These are phyloP conservation scores for Sinodicranocentrus sp. DNA, from an alignment of 2,888 invertebrate genomes.

Conservation along the genomic window DNA sequence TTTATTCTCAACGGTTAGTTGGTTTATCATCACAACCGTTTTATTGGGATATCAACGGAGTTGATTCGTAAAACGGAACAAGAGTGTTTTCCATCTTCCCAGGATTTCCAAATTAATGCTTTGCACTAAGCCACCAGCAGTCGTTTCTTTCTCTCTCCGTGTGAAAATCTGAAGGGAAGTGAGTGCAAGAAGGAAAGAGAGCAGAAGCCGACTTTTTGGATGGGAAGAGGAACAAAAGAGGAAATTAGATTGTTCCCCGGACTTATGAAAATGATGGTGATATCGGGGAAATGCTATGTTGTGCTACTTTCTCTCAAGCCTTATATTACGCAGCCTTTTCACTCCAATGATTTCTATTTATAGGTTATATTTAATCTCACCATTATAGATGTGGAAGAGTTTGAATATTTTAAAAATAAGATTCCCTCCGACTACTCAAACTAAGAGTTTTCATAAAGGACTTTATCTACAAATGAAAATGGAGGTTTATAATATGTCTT, in stretches of 20 bases:
- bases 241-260: conserved; percentile 45
- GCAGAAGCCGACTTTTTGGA: neutral
- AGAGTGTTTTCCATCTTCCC: neutral
- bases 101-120: conserved; percentile 50
- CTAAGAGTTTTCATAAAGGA: neutral
- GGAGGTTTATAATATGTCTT: too few species aligned
- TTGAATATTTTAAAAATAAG: conserved; percentile 44
- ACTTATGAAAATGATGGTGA: conserved; percentile 33
- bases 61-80: too few species aligned
- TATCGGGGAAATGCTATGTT: conserved; percentile 12
- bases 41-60: too few species aligned
- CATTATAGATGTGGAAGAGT: neutral
- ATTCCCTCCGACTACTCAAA: neutral
- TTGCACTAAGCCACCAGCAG: neutral
- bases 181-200: neutral
- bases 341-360: too few species aligned
- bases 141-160: neutral
- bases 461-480: too few species aligned
- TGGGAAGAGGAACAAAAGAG: conserved; percentile 40
- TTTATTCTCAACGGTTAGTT: too few species aligned
- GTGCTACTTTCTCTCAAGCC: neutral
- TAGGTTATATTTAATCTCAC: too few species aligned
- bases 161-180: too few species aligned
- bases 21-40: too few species aligned
- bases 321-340: neutral